A percentile compares a stretch with the other conserved stretches of the same genome.
phyloP scores from a whole-genome alignment of 2,888 invertebrate genomes.

The Spilarctia lutea region DNA sequence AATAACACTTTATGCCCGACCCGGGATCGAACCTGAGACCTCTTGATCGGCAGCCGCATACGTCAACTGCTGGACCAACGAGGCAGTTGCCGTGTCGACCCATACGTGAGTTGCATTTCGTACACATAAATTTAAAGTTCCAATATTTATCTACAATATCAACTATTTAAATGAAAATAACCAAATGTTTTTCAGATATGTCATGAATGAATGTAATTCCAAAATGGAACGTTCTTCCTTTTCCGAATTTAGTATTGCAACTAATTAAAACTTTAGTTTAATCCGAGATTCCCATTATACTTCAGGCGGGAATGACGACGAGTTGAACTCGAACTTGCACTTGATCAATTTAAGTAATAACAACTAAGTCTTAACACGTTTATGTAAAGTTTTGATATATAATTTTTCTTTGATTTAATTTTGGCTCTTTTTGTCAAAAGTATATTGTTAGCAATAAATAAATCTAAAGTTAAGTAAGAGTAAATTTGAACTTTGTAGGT shows the following conservation, averaged over 20 bases:
- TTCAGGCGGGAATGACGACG: constrained; percentile 71
- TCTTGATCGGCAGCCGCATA: too few species aligned
- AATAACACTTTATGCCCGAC: too few species aligned
- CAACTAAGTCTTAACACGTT: constrained; percentile 51
- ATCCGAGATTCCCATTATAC: constrained; percentile 82
- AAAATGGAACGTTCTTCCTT: constrained; percentile 65
- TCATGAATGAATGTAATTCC: constrained; percentile 60
- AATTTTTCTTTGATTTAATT: background rate
- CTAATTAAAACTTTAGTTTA: constrained; percentile 85
- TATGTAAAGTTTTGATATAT: constrained; percentile 7
- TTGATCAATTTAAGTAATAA: background rate
- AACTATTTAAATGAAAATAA: constrained; percentile 21
- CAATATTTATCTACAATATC: background rate
- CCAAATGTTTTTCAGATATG: constrained; percentile 69
- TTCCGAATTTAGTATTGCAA: constrained; percentile 81
- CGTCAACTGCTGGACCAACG: too few species aligned
- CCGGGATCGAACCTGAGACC: too few species aligned
- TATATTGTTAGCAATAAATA: background rate
- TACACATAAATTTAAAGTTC: background rate
- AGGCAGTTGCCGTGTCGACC: too few species aligned
- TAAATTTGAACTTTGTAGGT: too few species aligned
- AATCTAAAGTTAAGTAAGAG: too few species aligned
- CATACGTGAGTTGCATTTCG: too few species aligned
- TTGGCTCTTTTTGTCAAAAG: background rate
- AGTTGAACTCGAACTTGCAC: constrained; percentile 65